phyloP scores from a whole-genome alignment of 2,113 vertebrate species.

The Anguilla rostrata region DNA sequence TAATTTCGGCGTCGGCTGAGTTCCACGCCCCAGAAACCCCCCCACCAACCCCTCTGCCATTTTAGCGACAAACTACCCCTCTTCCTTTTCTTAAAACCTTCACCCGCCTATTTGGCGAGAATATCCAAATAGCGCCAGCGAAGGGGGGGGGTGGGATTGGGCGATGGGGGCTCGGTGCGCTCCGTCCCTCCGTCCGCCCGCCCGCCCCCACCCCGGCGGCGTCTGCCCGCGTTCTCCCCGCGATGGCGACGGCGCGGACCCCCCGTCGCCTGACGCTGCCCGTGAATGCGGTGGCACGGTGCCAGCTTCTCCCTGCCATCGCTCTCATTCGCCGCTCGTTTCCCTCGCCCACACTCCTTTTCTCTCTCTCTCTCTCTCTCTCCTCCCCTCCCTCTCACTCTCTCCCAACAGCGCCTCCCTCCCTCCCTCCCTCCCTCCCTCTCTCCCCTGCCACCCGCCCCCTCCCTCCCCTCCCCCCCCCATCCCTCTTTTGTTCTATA shows the following conservation, averaged over 20 bases:
- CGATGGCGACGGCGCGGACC: constrained; percentile 67
- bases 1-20: background rate
- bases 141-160: constrained; percentile 28
- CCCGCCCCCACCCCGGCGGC: constrained; percentile 49
- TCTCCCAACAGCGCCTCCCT: constrained; percentile 36
- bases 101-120: constrained; percentile 64
- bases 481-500: constrained; percentile 75
- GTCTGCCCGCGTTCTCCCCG: constrained; percentile 76
- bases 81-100: background rate
- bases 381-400: constrained; percentile 41
- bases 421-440: constrained; percentile 36
- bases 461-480: constrained; percentile 35
- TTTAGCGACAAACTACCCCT: background rate
- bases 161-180: background rate
- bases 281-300: constrained; percentile 91
- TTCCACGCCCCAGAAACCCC: background rate
- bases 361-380: constrained; percentile 58
- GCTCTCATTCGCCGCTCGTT: constrained; percentile 83
- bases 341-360: constrained; percentile 63
- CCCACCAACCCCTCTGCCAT: background rate
- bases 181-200: constrained; percentile 40
- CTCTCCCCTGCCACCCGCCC: constrained; percentile 38
- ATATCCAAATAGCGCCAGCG: constrained; percentile 49
- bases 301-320: constrained; percentile 85
- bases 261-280: constrained; percentile 80